These are phyloP conservation scores for Aphelocoma coerulescens DNA, from an alignment of 2,113 vertebrate genomes.

Conservation along the genomic window DNA sequence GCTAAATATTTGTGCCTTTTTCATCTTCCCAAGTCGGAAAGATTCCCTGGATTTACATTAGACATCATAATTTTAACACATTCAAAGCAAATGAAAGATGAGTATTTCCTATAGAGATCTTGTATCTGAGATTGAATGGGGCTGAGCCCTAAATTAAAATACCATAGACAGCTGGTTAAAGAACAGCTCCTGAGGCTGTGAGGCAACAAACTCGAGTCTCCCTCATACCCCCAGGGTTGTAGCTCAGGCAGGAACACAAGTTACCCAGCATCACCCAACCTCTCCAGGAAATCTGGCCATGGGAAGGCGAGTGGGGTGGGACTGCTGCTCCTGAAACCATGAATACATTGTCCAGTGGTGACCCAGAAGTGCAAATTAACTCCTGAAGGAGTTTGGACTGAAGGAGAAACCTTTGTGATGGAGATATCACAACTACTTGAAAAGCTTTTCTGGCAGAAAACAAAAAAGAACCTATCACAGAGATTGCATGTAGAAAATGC, in stretches of 20 bases:
- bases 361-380: background rate
- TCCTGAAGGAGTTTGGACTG: background rate
- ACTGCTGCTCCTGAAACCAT: background rate
- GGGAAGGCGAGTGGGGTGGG: background rate
- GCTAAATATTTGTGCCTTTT: background rate
- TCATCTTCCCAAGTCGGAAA: background rate
- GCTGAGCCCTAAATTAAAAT: background rate
- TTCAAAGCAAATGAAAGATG: background rate
- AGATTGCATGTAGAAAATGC: background rate
- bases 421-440: background rate
- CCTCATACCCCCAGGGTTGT: background rate
- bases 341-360: background rate
- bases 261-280: background rate
- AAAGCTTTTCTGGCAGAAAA: background rate
- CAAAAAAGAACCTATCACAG: fast-evolving
- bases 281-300: background rate
- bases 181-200: background rate
- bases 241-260: background rate
- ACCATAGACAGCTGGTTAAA: background rate
- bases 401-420: background rate
- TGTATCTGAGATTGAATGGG: background rate
- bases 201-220: background rate
- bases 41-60: background rate
- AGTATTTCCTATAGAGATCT: background rate
- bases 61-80: background rate